Percentiles rank a stretch among this genome's conserved stretches.
phyloP scores from a whole-genome alignment of 2,888 invertebrate species.

The Drosophila picticornis region DNA sequence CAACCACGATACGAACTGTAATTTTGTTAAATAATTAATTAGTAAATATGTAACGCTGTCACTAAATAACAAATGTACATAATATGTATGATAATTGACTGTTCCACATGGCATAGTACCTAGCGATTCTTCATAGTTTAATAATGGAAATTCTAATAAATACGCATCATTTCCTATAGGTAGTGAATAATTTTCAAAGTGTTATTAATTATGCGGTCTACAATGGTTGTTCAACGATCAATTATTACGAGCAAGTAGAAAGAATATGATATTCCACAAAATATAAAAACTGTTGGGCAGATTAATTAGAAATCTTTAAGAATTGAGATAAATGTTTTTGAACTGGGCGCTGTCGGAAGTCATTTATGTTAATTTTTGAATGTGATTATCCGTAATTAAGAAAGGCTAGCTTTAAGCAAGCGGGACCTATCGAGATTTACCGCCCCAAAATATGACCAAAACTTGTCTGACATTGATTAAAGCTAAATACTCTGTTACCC shows the following conservation, averaged over 20 bases:
- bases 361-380: background rate
- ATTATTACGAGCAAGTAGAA: background rate
- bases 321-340: background rate
- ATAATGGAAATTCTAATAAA: background rate
- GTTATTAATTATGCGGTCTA: background rate
- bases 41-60: slow-evolving; percentile 4
- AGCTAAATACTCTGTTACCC: background rate
- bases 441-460: background rate
- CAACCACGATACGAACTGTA: background rate
- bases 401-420: background rate
- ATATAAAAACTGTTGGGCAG: background rate
- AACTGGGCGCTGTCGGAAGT: background rate
- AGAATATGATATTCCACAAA: background rate
- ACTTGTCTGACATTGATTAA: background rate
- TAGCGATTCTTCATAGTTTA: background rate
- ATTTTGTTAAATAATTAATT: background rate
- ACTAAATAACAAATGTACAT: slow-evolving; percentile 1
- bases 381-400: background rate
- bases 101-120: background rate
- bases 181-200: slow-evolving; percentile 3
- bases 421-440: background rate
- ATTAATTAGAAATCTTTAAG: background rate
- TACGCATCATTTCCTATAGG: background rate
- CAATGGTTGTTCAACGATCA: background rate
- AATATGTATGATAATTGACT: background rate